Evolutionary conservation across 2,113 vertebrate species (phyloP).

Genomic region (Ictalurus furcatus): DNA sequence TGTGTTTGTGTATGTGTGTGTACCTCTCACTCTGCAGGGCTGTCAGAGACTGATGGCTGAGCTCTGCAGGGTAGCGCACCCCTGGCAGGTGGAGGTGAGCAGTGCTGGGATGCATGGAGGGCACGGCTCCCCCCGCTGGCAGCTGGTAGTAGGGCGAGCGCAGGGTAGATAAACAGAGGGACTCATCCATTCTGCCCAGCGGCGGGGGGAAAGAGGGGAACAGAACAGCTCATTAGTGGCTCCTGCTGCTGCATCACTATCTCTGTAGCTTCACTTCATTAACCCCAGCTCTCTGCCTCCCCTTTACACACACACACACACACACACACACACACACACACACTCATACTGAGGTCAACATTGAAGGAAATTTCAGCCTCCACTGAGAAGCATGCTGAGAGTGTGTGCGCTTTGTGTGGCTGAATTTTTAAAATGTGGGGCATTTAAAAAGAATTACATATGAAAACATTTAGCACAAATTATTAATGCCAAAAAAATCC

Average conservation of each 20-base stretch:
- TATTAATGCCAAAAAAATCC: background rate
- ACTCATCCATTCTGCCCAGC: constrained; percentile 88
- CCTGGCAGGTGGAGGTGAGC: constrained; percentile 91
- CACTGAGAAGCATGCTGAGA: constrained; percentile 19
- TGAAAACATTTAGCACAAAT: background rate
- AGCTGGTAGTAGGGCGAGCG: constrained; percentile 89
- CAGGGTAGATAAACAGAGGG: constrained; percentile 88
- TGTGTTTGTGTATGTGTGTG: constrained; percentile 63
- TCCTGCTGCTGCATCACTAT: constrained; percentile 47
- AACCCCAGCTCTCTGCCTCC: constrained; percentile 41
- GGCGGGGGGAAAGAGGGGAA: background rate
- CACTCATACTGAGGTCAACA: constrained; percentile 14
- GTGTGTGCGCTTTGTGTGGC: background rate
- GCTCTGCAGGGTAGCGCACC: constrained; percentile 84
- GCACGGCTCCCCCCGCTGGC: constrained; percentile 82
- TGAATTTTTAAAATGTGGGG: background rate
- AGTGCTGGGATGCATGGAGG: constrained; percentile 85
- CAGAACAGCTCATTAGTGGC: constrained; percentile 43
- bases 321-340: background rate
- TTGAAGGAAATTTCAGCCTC: constrained; percentile 23
- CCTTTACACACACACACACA: background rate
- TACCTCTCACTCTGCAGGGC: constrained; percentile 81
- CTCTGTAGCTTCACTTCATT: constrained; percentile 45
- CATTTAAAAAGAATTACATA: constrained; percentile 7
- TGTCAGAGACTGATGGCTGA: constrained; percentile 79